These are phyloP conservation scores for Phymastichus coffea DNA, from an alignment of 1,140 invertebrate genomes.

Conservation along the genomic window DNA sequence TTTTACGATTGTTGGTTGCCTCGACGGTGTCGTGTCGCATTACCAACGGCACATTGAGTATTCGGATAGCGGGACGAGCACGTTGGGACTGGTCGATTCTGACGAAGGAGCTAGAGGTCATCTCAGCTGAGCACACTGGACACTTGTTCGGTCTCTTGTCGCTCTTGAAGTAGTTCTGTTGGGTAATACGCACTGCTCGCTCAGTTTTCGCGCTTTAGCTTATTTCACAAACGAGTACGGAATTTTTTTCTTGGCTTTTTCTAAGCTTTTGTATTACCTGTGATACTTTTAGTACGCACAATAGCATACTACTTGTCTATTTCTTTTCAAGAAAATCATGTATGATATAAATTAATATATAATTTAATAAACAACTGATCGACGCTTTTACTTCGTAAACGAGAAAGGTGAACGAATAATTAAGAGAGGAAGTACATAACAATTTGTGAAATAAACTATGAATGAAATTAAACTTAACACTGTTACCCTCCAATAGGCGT, in stretches of 20 bases:
- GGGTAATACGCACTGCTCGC: slow-evolving; percentile 40
- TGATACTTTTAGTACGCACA: no score
- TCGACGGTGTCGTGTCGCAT: slow-evolving; percentile 60
- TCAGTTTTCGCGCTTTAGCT: slow-evolving; percentile 40
- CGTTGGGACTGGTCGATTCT: slow-evolving; percentile 49
- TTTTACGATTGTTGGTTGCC: slow-evolving; percentile 57
- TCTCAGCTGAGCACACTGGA: slow-evolving; percentile 41
- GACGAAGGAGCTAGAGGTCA: slow-evolving; percentile 43
- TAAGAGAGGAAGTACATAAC: slow-evolving; percentile 22
- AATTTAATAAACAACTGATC: no score
- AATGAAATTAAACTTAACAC: slow-evolving; percentile 2
- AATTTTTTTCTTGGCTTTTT: slow-evolving; percentile 5
- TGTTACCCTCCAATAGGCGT: background rate
- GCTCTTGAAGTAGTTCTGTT: slow-evolving; percentile 52
- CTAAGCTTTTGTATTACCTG: slow-evolving; percentile 4
- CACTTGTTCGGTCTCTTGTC: slow-evolving; percentile 41
- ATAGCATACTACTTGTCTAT: no score
- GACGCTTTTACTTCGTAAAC: no score
- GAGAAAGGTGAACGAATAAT: background rate
- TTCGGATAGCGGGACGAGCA: slow-evolving; percentile 49
- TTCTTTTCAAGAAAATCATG: no score
- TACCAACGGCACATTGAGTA: slow-evolving; percentile 61
- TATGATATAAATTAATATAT: no score
- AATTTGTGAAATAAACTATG: slow-evolving; percentile 43
- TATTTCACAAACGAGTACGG: slow-evolving; percentile 39